Percentiles rank a stretch among this genome's conserved stretches.
Conservation (phyloP, 2,888 invertebrate genomes). For the Agelastica alni region DNA sequence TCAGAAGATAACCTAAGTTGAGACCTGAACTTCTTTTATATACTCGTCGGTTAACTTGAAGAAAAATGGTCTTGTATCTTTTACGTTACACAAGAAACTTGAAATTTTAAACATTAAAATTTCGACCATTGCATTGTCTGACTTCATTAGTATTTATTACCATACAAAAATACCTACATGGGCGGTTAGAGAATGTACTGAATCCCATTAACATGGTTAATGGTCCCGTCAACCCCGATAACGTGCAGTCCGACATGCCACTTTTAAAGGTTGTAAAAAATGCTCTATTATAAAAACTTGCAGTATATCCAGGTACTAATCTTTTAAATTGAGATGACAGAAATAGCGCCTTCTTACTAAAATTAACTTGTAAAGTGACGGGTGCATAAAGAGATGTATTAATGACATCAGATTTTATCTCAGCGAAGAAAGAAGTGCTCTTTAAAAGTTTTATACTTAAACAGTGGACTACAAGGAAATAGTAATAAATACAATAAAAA, state of each 20-base stretch:
- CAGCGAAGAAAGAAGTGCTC: no score
- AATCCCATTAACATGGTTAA: conserved; percentile 28
- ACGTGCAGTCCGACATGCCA: conserved; percentile 15
- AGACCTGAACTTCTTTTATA: no score
- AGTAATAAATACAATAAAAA: no score
- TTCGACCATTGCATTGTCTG: conserved; percentile 17
- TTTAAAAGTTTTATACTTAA: no score
- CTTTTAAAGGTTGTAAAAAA: conserved; percentile 4
- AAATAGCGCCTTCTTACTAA: background rate
- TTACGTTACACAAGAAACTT: background rate
- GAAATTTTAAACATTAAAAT: conserved; percentile 17
- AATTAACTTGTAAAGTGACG: conserved; percentile 3
- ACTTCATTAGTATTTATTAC: conserved; percentile 28
- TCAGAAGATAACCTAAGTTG: no score
- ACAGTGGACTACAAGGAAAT: no score
- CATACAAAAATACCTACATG: conserved; percentile 28
- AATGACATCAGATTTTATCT: no score
- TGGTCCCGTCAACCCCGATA: conserved; percentile 21
- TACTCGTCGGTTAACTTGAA: background rate
- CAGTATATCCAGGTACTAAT: conserved; percentile 6
- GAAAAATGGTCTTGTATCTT: background rate
- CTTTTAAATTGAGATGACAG: background rate
- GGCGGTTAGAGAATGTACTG: conserved; percentile 20
- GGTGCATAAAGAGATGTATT: no score
- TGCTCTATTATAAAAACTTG: conserved; percentile 5